Conservation (phyloP, 1,140 invertebrate genomes). For the Schlechtendalia chinensis region DNA sequence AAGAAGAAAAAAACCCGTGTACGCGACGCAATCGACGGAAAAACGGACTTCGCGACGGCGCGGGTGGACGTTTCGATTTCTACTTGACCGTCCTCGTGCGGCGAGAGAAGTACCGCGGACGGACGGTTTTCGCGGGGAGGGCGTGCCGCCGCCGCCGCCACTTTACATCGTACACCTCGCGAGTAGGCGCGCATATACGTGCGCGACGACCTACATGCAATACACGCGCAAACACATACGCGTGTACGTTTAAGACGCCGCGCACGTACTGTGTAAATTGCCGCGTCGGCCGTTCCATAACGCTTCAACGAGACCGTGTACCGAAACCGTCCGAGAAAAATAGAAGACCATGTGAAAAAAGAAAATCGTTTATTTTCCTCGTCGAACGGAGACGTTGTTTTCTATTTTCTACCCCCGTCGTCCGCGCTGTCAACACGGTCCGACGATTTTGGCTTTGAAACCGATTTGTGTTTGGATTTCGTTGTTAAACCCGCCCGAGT, state of each 20-base stretch:
- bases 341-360: neutral
- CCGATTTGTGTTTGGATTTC: conserved; percentile 19
- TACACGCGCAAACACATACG: neutral
- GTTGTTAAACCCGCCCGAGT: conserved; percentile 6
- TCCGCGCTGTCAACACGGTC: neutral
- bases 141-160: neutral
- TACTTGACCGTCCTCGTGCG: neutral
- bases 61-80: neutral
- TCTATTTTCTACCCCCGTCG: no score
- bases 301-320: no score
- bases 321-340: no score
- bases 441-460: conserved; percentile 16
- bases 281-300: no score
- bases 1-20: no score
- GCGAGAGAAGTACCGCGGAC: no score
- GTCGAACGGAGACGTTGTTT: no score
- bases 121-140: conserved; percentile 6
- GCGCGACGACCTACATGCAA: neutral
- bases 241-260: neutral
- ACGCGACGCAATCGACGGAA: no score
- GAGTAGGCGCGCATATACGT: neutral
- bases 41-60: no score
- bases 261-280: neutral
- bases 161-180: neutral
- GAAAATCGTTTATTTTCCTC: neutral